A percentile compares a stretch with the other conserved stretches of the same genome.
These are phyloP conservation scores for Oreochromis spilurus DNA, from an alignment of 2,113 vertebrate species.

Conservation along the genomic window DNA sequence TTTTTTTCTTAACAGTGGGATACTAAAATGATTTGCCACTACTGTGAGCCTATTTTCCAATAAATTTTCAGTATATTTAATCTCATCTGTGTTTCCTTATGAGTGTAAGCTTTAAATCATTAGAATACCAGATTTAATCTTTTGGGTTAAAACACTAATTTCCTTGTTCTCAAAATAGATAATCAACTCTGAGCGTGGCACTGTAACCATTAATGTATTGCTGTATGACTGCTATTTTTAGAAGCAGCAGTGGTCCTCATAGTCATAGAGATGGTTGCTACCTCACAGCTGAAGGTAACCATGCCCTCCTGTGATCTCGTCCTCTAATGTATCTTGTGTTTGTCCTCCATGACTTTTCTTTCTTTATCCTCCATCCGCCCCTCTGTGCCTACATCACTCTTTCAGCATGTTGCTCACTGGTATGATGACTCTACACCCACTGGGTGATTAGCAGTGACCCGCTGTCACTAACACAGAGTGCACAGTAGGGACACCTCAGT, in stretches of 20 bases:
- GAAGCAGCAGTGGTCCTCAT: background rate
- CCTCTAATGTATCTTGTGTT: background rate
- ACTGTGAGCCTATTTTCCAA: background rate
- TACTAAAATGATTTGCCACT: background rate
- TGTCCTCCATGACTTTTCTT: constrained; percentile 20
- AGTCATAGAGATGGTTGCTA: background rate
- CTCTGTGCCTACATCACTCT: constrained; percentile 10
- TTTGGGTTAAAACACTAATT: background rate
- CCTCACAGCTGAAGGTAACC: background rate
- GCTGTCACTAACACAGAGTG: constrained; percentile 50
- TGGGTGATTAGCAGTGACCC: constrained; percentile 61
- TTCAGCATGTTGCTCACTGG: constrained; percentile 14
- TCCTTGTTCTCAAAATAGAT: background rate
- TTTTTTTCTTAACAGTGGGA: background rate
- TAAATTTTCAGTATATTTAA: background rate
- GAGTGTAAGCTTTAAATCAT: background rate
- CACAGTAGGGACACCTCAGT: background rate
- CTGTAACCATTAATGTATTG: background rate
- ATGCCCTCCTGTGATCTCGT: background rate
- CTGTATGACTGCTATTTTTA: constrained; percentile 19
- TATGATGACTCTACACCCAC: constrained; percentile 43
- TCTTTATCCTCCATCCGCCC: background rate
- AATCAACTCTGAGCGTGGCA: background rate
- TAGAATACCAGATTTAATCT: background rate
- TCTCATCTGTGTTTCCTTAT: background rate